Evolutionary conservation across 2,113 vertebrate genomes (phyloP), one percentile per base, ranked within the genome.

Genomic region (Ellobius talpinus): DNA sequence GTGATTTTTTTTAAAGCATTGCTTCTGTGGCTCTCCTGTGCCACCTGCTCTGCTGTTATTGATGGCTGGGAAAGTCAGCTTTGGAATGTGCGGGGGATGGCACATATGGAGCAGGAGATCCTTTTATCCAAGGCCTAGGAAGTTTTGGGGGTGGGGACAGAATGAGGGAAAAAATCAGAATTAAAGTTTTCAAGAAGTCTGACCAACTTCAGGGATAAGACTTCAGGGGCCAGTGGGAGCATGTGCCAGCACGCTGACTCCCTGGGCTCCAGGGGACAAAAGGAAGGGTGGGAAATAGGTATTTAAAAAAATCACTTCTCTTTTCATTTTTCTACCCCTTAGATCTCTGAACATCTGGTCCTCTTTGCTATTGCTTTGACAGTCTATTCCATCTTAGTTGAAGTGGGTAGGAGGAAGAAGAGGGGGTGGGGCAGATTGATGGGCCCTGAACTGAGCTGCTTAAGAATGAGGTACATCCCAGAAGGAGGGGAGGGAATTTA

Each of bases 1-100:
- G 5, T 89, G 73, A 14, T 97, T 93, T 93, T 42, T 96, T 92
- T 93, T 39, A 58, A 65, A 65, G 47, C 39, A 17, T 79, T 36
- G 89, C 93, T 91, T 36, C 33, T 65, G 24, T 17, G 36, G 5
- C 5, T 77, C 3, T 74, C 47, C 55, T 65, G 5, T 33, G 8
- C 88, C 73, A 68, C 61, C 31, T 74, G 70, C 70, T 85, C 24
- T 58, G 33, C 21, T 87, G 11, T 93, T 73, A 74, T 1, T 88
- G 12, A 31, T 13, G 52, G 17, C 13, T 76, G 84, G 87, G 70
- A 87, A 61, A 50, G 6, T 82, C 82, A 78, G 63, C 36, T 63
- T 74, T 12, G 23, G 65, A 31, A 47, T 39, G 86, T 88, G 66
- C 26, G 19, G 68, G 55, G 72, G 66, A 39, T n/a, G 42, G 19